These are phyloP conservation scores for Atherinosoma microstoma DNA, from an alignment of 2,797 vertebrate species.

Conservation along the genomic window DNA sequence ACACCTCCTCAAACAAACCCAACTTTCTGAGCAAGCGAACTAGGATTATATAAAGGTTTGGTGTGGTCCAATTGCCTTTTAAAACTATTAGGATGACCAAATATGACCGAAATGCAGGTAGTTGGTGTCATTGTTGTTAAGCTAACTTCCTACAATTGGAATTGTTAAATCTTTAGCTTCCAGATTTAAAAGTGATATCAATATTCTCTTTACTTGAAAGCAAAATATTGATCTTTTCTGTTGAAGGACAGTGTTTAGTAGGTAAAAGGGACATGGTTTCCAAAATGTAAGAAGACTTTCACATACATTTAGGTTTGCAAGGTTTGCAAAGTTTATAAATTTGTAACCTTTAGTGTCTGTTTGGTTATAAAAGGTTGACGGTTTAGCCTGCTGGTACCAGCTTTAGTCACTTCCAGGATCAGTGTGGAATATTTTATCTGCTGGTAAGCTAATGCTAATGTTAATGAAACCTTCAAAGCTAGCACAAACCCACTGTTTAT, in stretches of 20 bases:
- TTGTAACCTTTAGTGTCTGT: neutral
- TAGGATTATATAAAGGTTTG: too few species aligned
- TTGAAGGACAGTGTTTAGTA: too few species aligned
- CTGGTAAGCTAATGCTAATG: neutral
- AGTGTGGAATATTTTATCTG: neutral
- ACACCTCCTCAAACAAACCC: too few species aligned
- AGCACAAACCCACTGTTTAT: slow-evolving; percentile 6
- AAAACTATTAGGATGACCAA: too few species aligned
- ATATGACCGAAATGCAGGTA: too few species aligned
- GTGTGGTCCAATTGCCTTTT: too few species aligned
- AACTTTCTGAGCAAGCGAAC: too few species aligned
- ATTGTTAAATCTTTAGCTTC: neutral
- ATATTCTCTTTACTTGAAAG: too few species aligned
- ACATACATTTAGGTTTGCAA: neutral
- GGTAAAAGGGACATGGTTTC: neutral
- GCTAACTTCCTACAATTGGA: neutral
- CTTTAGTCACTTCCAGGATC: neutral
- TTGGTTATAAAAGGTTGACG: neutral
- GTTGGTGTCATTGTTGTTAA: neutral
- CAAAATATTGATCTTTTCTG: too few species aligned
- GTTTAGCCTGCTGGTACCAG: neutral
- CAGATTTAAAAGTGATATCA: neutral
- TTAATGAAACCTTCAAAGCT: neutral
- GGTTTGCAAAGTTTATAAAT: neutral
- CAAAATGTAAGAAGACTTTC: neutral